phyloP scores from a whole-genome alignment of 2,113 vertebrate genomes.

The Lasiurus cinereus region DNA sequence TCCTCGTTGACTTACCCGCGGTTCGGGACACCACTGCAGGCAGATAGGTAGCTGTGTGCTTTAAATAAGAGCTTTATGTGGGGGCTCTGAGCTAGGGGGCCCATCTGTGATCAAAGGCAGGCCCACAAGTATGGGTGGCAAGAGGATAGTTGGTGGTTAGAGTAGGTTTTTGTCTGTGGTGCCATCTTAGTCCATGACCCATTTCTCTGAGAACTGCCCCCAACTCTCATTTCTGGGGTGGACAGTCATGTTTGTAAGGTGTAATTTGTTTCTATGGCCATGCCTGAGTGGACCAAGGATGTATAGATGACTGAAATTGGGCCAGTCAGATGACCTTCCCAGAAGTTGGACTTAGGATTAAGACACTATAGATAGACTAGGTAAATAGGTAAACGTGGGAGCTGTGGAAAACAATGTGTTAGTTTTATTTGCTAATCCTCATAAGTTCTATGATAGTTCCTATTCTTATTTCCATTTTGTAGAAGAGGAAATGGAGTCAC shows the following conservation, averaged over 20 bases:
- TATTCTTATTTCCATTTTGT: not conserved
- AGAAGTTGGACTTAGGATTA: not conserved
- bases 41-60: slow-evolving; percentile 62
- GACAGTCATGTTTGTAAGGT: not conserved
- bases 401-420: not conserved
- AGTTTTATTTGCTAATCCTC: not conserved
- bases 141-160: not conserved
- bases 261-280: not conserved
- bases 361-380: not conserved
- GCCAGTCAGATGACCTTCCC: not conserved
- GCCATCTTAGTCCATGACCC: not conserved
- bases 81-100: not conserved
- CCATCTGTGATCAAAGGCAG: not conserved
- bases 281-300: not conserved
- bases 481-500: slow-evolving; percentile 18
- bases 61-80: slow-evolving; percentile 22
- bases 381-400: not conserved
- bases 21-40: not conserved
- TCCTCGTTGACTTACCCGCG: no score
- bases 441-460: not conserved
- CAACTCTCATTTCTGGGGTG: not conserved
- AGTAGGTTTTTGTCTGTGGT: not conserved
- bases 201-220: not conserved
- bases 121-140: not conserved
- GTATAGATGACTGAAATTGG: not conserved